phyloP scores from a whole-genome alignment of 2,888 invertebrate species.

The Platerodrilus igneus region DNA sequence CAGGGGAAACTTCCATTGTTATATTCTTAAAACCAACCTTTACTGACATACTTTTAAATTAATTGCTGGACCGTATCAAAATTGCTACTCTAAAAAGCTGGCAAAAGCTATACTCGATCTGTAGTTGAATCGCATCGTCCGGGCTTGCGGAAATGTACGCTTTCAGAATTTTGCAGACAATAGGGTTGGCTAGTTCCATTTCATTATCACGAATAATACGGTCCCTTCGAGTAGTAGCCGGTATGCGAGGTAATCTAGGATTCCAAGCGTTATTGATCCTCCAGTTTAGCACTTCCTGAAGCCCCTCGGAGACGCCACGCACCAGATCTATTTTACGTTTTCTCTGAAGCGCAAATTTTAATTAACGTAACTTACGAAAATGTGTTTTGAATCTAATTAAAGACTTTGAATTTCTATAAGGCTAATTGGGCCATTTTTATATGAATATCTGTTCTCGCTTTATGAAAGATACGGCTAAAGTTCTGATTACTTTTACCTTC shows the following conservation, averaged over 20 bases:
- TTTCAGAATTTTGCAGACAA: conserved; percentile 25
- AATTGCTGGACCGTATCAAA: too few species aligned
- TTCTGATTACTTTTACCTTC: too few species aligned
- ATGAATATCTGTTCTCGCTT: not conserved
- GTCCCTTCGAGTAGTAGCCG: conserved; percentile 22
- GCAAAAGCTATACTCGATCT: conserved; percentile 16
- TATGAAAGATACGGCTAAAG: too few species aligned
- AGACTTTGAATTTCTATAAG: conserved; percentile 11
- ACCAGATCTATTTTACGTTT: conserved; percentile 20
- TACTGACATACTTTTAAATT: too few species aligned
- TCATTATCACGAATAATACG: conserved; percentile 29
- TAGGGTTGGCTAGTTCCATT: conserved; percentile 24
- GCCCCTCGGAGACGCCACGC: conserved; percentile 24
- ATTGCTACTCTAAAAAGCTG: too few species aligned
- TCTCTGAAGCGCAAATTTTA: conserved; percentile 19
- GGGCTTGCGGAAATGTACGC: conserved; percentile 22
- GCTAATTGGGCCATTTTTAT: conserved; percentile 11
- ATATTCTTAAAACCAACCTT: too few species aligned
- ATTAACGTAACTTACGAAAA: conserved; percentile 14
- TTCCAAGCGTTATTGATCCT: conserved; percentile 19
- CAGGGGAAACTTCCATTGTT: too few species aligned
- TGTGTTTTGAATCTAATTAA: conserved; percentile 13
- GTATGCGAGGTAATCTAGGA: conserved; percentile 24
- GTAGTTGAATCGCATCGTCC: conserved; percentile 19
- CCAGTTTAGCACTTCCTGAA: conserved; percentile 21